Conservation (phyloP, 2,888 invertebrate genomes). For the Nymphalis c-album region DNA sequence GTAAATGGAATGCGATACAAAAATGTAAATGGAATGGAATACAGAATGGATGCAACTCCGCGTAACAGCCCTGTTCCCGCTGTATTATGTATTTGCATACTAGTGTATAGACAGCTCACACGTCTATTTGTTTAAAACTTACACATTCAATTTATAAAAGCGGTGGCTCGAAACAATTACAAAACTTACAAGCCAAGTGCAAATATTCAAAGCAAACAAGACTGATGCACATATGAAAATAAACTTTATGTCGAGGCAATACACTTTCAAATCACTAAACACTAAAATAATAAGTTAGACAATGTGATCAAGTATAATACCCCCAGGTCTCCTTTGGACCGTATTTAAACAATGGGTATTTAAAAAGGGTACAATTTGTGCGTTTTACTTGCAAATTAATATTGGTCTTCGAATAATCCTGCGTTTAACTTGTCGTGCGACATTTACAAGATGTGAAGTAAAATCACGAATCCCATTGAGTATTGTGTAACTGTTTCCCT, state of each 20-base stretch:
- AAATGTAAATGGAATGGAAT: no score
- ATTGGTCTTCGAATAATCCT: conserved; percentile 16
- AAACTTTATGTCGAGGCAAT: conserved; percentile 5
- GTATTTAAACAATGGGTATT: conserved; percentile 41
- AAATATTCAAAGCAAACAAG: conserved; percentile 18
- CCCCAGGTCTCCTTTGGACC: conserved; percentile 33
- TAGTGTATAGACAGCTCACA: conserved; percentile 4
- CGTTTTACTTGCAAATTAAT: conserved; percentile 44
- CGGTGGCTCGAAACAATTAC: conserved; percentile 35
- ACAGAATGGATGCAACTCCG: neutral
- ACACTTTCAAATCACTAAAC: conserved; percentile 15
- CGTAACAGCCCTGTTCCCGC: neutral
- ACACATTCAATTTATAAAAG: conserved; percentile 24
- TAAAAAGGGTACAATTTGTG: conserved; percentile 40
- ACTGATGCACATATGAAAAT: neutral
- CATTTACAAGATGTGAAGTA: conserved; percentile 11
- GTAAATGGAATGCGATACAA: no score
- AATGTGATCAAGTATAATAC: conserved; percentile 35
- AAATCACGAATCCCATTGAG: conserved; percentile 18
- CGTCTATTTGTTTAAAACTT: conserved; percentile 12
- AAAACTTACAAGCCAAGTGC: conserved; percentile 27
- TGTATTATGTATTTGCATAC: conserved; percentile 9
- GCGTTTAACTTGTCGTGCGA: neutral
- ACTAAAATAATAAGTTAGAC: conserved; percentile 32
- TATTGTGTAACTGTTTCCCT: neutral